These are phyloP conservation scores for Maconellicoccus hirsutus DNA, from an alignment of 1,140 invertebrate species.

Conservation along the genomic window DNA sequence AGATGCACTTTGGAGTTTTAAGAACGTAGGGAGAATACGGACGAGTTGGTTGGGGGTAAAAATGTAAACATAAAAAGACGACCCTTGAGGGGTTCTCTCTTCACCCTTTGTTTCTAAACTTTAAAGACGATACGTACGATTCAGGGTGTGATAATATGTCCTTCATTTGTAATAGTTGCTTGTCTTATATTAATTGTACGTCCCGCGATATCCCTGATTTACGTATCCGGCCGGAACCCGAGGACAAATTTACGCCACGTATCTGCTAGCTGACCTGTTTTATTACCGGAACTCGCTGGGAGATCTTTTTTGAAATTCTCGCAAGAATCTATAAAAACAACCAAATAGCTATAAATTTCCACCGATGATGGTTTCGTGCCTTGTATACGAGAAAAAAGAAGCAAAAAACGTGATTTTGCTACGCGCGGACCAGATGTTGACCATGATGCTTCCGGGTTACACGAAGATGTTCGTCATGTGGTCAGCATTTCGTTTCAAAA, in stretches of 20 bases:
- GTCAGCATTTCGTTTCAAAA: too few species aligned
- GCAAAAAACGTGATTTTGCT: not conserved
- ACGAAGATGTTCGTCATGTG: too few species aligned
- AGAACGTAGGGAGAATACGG: not conserved
- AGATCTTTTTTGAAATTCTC: not conserved
- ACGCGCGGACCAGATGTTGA: too few species aligned
- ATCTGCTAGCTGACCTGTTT: not conserved
- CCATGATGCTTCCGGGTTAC: too few species aligned
- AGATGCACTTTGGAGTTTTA: not conserved
- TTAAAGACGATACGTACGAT: not conserved
- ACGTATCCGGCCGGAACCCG: not conserved
- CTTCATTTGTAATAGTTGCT: not conserved
- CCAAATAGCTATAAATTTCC: not conserved
- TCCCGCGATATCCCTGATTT: not conserved
- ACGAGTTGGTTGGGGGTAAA: not conserved
- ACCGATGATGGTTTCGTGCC: not conserved
- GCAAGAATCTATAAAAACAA: not conserved
- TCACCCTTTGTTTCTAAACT: not conserved
- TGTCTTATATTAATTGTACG: not conserved
- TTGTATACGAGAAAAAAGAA: not conserved
- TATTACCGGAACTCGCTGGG: conserved; percentile 2
- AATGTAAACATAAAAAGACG: not conserved
- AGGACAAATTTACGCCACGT: not conserved
- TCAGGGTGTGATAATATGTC: not conserved
- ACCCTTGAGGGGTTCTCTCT: not conserved